Conservation (phyloP, 1,140 invertebrate genomes). For the Reticulitermes speratus region DNA sequence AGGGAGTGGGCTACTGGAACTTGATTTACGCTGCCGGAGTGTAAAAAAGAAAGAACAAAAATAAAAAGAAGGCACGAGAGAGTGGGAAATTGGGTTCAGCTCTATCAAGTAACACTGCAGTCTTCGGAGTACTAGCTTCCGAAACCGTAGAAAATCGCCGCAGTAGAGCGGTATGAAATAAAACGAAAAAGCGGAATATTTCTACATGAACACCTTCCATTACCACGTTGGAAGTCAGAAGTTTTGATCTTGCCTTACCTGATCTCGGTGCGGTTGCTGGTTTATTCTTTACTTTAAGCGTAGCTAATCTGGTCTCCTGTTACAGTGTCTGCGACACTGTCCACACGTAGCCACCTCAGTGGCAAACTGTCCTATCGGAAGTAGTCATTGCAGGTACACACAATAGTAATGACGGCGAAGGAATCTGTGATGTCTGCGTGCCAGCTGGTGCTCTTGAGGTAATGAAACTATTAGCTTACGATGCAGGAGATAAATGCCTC, state of each 20-base stretch:
- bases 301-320: not conserved
- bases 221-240: not conserved
- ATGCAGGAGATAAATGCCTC: too few relatives aligned
- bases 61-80: too few relatives aligned
- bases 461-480: too few relatives aligned
- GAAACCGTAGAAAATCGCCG: not conserved
- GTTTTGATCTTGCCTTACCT: not conserved
- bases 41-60: not conserved
- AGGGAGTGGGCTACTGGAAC: not conserved
- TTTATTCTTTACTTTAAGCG: not conserved
- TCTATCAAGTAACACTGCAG: not conserved
- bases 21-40: slow-evolving; percentile 2
- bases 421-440: too few relatives aligned
- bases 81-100: too few relatives aligned
- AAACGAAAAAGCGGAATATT: not conserved
- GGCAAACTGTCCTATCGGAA: too few relatives aligned
- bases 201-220: not conserved
- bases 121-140: not conserved
- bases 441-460: too few relatives aligned
- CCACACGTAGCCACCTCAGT: not conserved
- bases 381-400: too few relatives aligned
- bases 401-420: too few relatives aligned
- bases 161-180: not conserved
- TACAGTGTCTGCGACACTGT: not conserved
- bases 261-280: not conserved